Evolutionary conservation across 2,113 vertebrate species (phyloP).

Genomic region (Mionectes macconnelli): DNA sequence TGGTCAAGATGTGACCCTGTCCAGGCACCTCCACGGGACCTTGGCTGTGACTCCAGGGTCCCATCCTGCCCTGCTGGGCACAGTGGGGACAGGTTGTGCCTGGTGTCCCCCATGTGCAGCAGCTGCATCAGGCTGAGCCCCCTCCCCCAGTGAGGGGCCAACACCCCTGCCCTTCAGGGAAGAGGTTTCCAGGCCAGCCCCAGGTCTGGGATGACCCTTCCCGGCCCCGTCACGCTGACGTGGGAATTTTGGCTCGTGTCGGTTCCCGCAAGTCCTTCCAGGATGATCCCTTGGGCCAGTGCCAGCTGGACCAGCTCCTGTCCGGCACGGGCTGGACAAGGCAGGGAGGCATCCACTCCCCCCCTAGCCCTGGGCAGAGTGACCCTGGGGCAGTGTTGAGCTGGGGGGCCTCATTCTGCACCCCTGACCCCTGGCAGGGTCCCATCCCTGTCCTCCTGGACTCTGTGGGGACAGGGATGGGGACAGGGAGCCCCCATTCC

Average conservation of each 20-base stretch:
- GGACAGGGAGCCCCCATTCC: fast-evolving
- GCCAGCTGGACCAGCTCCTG: background rate
- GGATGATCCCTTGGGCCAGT: background rate
- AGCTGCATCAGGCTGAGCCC: fast-evolving
- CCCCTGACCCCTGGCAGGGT: background rate
- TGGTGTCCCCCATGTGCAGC: fast-evolving
- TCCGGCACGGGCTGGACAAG: fast-evolving
- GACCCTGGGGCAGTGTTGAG: fast-evolving
- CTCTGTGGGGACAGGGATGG: background rate
- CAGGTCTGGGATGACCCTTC: background rate
- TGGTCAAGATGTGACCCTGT: background rate
- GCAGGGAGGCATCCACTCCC: fast-evolving
- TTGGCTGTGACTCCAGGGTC: fast-evolving
- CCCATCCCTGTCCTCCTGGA: background rate
- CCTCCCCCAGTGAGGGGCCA: fast-evolving
- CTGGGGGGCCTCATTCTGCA: background rate
- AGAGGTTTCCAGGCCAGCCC: background rate
- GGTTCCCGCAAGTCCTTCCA: background rate
- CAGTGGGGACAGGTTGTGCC: fast-evolving
- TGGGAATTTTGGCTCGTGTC: background rate
- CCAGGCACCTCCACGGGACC: background rate
- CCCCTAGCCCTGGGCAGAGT: background rate
- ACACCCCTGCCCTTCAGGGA: background rate
- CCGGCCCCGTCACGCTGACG: fast-evolving
- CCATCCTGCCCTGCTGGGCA: background rate